Base-by-base conservation (phyloP, 2,113 vertebrate species). In the Canis aureus region DNA sequence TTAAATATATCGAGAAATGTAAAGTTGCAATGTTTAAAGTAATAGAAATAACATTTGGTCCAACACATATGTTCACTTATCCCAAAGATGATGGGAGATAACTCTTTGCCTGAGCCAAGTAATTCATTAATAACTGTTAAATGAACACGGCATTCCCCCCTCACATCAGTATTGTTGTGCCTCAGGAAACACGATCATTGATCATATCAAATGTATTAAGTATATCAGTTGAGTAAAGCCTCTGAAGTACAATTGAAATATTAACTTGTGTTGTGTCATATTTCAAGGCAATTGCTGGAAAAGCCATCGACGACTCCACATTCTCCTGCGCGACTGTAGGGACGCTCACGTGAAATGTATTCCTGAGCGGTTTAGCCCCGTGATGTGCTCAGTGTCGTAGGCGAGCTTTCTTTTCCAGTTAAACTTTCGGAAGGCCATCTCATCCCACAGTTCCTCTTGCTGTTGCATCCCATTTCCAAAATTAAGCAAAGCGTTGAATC, bases 331-430 rank as follows among this genome's bases (percentile, higher is more conserved):
- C 19, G 29, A 29, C 23, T 22, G 7, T 17, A 53, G 53, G 64
- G 22, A 29, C 3, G 19, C 23, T 62, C 23, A 13, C 3, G 12
- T 11, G 22, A 53, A 22, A 73, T 20, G 15, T 23, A 51, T 38
- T 82, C 2, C 17, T 32, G 32, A 38, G 29, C 1, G 1, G 32
- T 23, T 22, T 13, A 59, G 13, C 32, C n/a, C 38, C 23, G 8
- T 3, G 4, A 23, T 32, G 9, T 16, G 59, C 32, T 38, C 4
- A 73, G 12, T 5, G 23, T 12, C 6, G 0, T 32, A 20, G 0
- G 53, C 38, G 62, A 73, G 55, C 25, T 81, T 51, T 3, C 11
- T 71, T 22, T 25, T 19, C 27, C 71, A 81, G 73, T 8, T 60
- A 38, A 17, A 29, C 62, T 62, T 29, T 17, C 25, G 1, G 0